Conservation (phyloP, 23 tunicate species). For the Trididemnum miniatum region DNA sequence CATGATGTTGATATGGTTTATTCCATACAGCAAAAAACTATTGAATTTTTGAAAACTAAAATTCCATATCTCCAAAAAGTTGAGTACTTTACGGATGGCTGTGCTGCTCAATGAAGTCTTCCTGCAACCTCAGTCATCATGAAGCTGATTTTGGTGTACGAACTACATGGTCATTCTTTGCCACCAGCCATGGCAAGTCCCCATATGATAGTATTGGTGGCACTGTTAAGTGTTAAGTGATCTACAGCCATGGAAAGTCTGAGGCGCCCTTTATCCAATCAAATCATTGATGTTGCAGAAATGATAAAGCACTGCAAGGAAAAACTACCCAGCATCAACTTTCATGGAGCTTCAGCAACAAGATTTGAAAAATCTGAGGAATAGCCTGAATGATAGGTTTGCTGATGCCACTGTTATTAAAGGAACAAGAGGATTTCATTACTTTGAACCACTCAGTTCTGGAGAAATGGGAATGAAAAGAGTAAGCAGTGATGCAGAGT, state of each 20-base stretch:
- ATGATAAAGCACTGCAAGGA: neutral
- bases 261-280: conserved; percentile 4
- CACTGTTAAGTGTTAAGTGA: neutral
- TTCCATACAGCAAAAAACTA: neutral
- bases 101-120: conserved; percentile 42
- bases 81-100: conserved; percentile 49
- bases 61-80: neutral
- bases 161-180: conserved; percentile 32
- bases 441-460: neutral
- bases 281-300: neutral
- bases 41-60: neutral
- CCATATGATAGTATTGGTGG: conserved; percentile 28
- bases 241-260: conserved; percentile 28
- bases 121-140: conserved; percentile 25
- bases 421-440: neutral
- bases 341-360: neutral
- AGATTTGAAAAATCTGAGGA: neutral
- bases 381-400: neutral
- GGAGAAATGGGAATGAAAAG: conserved; percentile 2
- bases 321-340: neutral
- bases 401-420: neutral
- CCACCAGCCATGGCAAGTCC: conserved; percentile 11
- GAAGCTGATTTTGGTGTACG: conserved; percentile 11
- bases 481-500: neutral
- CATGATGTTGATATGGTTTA: conserved; percentile 39